Conservation (phyloP, 2,888 invertebrate genomes). For the Keiferia lycopersicella region DNA sequence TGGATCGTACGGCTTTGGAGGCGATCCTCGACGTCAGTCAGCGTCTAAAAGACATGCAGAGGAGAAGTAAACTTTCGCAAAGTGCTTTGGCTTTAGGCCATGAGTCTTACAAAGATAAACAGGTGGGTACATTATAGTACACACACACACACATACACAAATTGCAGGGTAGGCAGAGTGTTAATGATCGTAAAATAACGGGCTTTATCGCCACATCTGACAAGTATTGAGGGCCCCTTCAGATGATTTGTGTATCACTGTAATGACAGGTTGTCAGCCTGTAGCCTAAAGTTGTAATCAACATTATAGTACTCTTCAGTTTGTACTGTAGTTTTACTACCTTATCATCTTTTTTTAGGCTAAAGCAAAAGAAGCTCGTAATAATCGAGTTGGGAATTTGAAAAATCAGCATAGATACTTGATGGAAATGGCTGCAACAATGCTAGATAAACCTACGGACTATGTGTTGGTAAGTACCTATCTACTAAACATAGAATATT, state of each 20-base stretch:
- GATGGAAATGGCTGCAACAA: slow-evolving; percentile 83
- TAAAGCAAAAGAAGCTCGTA: slow-evolving; percentile 83
- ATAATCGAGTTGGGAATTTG: slow-evolving; percentile 66
- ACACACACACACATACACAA: too few relatives aligned
- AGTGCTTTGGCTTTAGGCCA: slow-evolving; percentile 66
- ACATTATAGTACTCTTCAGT: background rate
- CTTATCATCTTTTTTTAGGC: slow-evolving; percentile 63
- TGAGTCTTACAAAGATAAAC: slow-evolving; percentile 76
- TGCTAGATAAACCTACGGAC: slow-evolving; percentile 76
- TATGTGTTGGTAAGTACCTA: slow-evolving; percentile 75
- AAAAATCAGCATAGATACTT: slow-evolving; percentile 83
- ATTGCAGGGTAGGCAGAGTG: too few relatives aligned
- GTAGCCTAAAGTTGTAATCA: too few relatives aligned
- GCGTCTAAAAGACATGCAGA: slow-evolving; percentile 64
- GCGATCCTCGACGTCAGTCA: slow-evolving; percentile 69
- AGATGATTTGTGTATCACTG: too few relatives aligned
- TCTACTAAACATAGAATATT: too few relatives aligned
- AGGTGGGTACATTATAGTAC: slow-evolving; percentile 56
- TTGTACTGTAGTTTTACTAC: background rate
- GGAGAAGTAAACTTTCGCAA: slow-evolving; percentile 67
- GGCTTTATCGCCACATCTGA: too few relatives aligned
- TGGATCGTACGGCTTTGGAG: slow-evolving; percentile 68
- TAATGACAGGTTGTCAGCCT: too few relatives aligned
- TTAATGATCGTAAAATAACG: too few relatives aligned
- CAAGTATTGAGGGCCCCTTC: too few relatives aligned